Evolutionary conservation across 1,140 invertebrate genomes (phyloP).

Genomic region (Drosophila kikkawai): DNA sequence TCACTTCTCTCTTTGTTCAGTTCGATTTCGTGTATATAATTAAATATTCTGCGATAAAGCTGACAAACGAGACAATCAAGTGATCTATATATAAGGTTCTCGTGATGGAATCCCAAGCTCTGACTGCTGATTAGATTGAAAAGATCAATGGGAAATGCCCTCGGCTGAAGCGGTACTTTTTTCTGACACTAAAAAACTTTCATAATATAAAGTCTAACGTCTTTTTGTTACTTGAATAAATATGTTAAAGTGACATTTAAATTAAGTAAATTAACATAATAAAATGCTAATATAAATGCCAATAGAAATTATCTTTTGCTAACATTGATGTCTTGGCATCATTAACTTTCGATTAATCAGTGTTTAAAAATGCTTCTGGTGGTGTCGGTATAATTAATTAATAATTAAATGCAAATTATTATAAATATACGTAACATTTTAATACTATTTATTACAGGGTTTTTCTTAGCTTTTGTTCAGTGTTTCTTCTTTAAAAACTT

Average conservation of each 20-base stretch:
- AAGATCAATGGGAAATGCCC: slow-evolving; percentile 23
- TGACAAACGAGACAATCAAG: slow-evolving; percentile 19
- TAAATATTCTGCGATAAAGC: slow-evolving; percentile 25
- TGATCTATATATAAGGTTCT: slow-evolving; percentile 13
- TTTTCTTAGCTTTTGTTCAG: background rate
- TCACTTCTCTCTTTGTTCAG: slow-evolving; percentile 16
- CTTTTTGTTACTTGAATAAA: background rate
- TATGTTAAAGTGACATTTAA: background rate
- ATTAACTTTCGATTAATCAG: slow-evolving; percentile 48
- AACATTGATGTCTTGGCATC: slow-evolving; percentile 1
- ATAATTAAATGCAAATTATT: slow-evolving; percentile 1
- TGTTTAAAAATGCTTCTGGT: slow-evolving; percentile 7
- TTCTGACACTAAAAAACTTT: background rate
- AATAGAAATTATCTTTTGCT: slow-evolving; percentile 3
- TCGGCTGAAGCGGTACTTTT: background rate
- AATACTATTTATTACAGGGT: background rate
- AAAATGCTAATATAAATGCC: slow-evolving; percentile 7
- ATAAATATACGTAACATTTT: background rate
- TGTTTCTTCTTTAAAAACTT: background rate
- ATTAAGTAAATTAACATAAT: slow-evolving; percentile 10
- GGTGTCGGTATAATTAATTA: slow-evolving; percentile 14
- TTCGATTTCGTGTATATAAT: slow-evolving; percentile 25
- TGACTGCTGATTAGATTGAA: slow-evolving; percentile 11
- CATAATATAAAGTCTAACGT: background rate
- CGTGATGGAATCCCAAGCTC: slow-evolving; percentile 1